Evolutionary conservation across 1,140 invertebrate genomes (phyloP).

Genomic region (Drosophila quadrilineata): DNA sequence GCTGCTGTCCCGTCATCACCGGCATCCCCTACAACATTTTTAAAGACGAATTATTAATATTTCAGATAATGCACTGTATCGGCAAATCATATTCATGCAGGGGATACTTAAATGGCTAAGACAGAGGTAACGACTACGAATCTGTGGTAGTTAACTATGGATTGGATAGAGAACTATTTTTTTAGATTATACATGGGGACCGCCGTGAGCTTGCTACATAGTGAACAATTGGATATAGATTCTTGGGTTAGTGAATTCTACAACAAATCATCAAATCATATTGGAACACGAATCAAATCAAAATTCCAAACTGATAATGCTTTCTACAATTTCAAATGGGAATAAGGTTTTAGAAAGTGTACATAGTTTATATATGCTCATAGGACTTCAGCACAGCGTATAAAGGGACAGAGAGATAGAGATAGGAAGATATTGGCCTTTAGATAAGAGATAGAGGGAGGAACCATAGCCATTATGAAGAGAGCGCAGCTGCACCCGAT

Average conservation of each 20-base stretch:
- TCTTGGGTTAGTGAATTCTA: conserved; percentile 21
- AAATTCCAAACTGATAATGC: not conserved
- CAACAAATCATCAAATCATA: conserved; percentile 18
- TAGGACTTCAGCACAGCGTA: too few relatives aligned
- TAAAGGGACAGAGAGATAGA: conserved; percentile 13
- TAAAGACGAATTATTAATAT: conserved; percentile 37
- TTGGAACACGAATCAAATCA: not conserved
- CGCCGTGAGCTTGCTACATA: conserved; percentile 29
- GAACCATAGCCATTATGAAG: conserved; percentile 29
- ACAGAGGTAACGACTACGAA: conserved; percentile 52
- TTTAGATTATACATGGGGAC: conserved; percentile 7
- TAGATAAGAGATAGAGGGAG: conserved; percentile 1
- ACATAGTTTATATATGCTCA: not conserved
- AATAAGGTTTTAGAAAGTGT: not conserved
- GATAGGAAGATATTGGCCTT: not conserved
- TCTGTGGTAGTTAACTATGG: conserved; percentile 5
- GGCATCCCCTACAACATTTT: conserved; percentile 74
- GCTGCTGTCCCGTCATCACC: conserved; percentile 76
- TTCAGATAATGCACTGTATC: not conserved
- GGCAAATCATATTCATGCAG: conserved; percentile 52
- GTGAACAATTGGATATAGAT: not conserved
- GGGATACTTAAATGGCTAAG: conserved; percentile 42
- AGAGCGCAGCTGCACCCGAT: conserved; percentile 14
- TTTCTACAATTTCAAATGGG: not conserved
- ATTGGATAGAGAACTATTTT: conserved; percentile 16